Base-by-base conservation (phyloP, 2,797 vertebrate species). In the Serranus cabrilla region DNA sequence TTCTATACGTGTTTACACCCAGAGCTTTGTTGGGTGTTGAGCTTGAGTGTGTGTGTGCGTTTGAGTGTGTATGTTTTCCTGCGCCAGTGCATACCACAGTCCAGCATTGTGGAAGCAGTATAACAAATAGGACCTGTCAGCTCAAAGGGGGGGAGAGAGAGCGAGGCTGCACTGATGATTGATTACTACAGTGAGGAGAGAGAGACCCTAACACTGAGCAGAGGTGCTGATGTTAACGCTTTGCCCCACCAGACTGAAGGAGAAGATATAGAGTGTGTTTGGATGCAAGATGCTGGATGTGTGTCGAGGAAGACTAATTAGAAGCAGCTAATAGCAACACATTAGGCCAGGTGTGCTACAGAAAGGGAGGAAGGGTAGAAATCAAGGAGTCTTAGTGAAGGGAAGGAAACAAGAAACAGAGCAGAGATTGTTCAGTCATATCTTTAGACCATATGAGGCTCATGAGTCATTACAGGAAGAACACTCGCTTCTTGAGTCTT, bases 221-320 rank as follows among this genome's bases (percentile, higher is more conserved):
- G 92, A 90, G 67, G 88, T 93, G 94, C 93, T 90, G 89, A 95
- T 95, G 85, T 94, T 93, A 94, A 95, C 87, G 90, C 88, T 94
- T 92, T 85, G 72, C 83, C 66, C 39, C 78, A 47, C 57, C 74
- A 66, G 65, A 55, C 84, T 74, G 74, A 83, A 81, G 80, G 65
- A 74, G 47, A n/a, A 54, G 46, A 42, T 16, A 45, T 11, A 25
- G 8, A 42, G 27, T 45, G 74, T 51, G 31, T 70, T 59, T 60
- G 31, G 63, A 62, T 50, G 52, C 55, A 43, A 50, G 43, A 63
- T 71, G 71, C 43, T 45, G 40, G 39, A 63, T 64, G 47, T 67
- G 27, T 27, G 27, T 27, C n/a, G 46, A 76, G 50, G 39, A 61
- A 49, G 64, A 70, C 45, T 63, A 58, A 66, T 66, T 43, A 71